Conservation (phyloP, 2,113 vertebrate genomes). For the Bubo scandiacus region DNA sequence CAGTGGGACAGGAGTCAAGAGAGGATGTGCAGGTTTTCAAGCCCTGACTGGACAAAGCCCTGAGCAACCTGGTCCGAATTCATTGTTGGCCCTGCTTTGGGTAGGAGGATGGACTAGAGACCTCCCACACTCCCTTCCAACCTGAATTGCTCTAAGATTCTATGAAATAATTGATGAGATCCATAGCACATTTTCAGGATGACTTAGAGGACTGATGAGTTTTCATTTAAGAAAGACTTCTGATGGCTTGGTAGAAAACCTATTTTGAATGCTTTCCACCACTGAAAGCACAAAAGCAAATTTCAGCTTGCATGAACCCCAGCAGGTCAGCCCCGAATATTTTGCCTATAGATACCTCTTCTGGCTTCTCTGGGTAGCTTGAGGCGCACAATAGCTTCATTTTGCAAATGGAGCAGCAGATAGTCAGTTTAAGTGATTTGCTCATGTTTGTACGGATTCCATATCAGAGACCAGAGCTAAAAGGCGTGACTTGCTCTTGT, state of each 20-base stretch:
- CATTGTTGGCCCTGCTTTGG: not conserved
- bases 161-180: not conserved
- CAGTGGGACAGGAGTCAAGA: not conserved
- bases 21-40: not conserved
- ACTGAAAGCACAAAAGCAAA: not conserved
- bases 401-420: not conserved
- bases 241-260: not conserved
- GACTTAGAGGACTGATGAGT: not conserved
- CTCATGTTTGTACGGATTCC: not conserved
- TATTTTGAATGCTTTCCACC: not conserved
- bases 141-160: not conserved
- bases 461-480: not conserved
- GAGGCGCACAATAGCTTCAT: not conserved
- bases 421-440: not conserved
- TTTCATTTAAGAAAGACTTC: slow-evolving; percentile 6
- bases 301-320: not conserved
- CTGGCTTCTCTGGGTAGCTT: not conserved
- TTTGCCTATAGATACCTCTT: not conserved
- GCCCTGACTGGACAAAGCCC: not conserved
- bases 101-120: not conserved
- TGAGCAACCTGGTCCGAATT: not conserved
- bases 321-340: not conserved
- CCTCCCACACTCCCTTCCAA: not conserved
- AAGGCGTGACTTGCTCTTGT: not conserved
- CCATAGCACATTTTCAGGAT: not conserved